These are phyloP conservation scores for Pachymerium ferrugineum DNA, from an alignment of 2,888 invertebrate species.

Conservation along the genomic window DNA sequence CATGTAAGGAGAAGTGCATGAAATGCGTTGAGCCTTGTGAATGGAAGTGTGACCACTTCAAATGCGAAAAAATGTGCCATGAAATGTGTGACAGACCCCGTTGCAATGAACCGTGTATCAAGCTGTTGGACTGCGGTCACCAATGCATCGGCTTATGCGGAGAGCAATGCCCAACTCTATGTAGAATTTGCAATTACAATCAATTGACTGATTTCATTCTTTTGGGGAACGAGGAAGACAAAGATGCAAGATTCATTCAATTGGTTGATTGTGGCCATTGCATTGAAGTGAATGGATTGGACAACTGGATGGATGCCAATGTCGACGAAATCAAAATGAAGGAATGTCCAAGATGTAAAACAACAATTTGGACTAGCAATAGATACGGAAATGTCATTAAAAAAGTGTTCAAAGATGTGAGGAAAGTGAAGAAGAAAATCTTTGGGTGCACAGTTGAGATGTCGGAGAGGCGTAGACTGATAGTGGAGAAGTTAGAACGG, in stretches of 20 bases:
- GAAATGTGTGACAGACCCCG: background rate
- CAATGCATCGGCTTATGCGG: background rate
- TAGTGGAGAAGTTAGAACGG: too few species aligned
- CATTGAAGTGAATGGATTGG: slow-evolving; percentile 46
- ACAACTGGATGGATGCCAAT: slow-evolving; percentile 42
- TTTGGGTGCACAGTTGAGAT: background rate
- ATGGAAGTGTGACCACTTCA: background rate
- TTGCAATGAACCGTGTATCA: background rate
- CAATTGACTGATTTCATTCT: slow-evolving; percentile 45
- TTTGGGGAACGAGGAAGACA: slow-evolving; percentile 54
- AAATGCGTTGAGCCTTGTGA: background rate
- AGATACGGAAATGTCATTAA: slow-evolving; percentile 56
- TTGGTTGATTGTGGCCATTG: slow-evolving; percentile 45
- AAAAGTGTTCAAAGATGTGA: slow-evolving; percentile 46
- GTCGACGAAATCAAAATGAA: slow-evolving; percentile 44
- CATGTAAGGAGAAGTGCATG: background rate
- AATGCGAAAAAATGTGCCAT: background rate
- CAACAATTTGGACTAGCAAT: slow-evolving; percentile 55
- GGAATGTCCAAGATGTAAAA: slow-evolving; percentile 58
- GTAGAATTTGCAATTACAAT: slow-evolving; percentile 30
- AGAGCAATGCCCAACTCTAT: slow-evolving; percentile 43
- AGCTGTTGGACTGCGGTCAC: background rate
- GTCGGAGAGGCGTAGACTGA: background rate
- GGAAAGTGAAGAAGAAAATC: background rate
- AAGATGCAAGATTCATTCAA: slow-evolving; percentile 49